A percentile compares a stretch with the other conserved stretches of the same genome.
These are phyloP conservation scores for Ammodytes dubius DNA, from an alignment of 2,113 vertebrate genomes.

Conservation along the genomic window DNA sequence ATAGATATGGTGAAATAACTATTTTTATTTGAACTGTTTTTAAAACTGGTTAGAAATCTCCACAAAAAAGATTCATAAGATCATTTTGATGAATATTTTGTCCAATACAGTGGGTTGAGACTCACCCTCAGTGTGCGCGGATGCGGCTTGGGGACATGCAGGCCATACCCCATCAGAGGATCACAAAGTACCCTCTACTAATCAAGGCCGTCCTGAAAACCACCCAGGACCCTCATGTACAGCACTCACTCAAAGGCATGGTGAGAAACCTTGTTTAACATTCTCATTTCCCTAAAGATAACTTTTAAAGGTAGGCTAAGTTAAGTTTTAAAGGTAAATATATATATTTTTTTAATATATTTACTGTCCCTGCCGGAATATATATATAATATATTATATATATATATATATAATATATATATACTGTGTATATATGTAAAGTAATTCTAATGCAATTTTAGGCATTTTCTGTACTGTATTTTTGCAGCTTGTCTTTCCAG, in stretches of 20 bases:
- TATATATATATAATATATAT: too few species aligned
- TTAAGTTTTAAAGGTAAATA: too few species aligned
- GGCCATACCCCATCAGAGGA: constrained; percentile 86
- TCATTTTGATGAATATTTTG: not conserved
- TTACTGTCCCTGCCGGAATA: too few species aligned
- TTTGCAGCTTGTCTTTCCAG: not conserved
- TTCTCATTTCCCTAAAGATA: too few species aligned
- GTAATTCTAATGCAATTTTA: too few species aligned
- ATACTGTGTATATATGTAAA: too few species aligned
- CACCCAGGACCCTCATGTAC: constrained; percentile 70
- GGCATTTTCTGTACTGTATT: not conserved
- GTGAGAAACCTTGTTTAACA: constrained; percentile 61
- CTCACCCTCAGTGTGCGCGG: constrained; percentile 78
- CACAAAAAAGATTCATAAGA: too few species aligned
- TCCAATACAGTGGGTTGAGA: constrained; percentile 84
- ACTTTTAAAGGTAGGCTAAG: too few species aligned
- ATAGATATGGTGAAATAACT: not conserved
- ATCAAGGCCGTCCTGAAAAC: constrained; percentile 81
- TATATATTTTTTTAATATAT: too few species aligned
- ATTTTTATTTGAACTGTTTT: not conserved
- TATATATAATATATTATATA: too few species aligned
- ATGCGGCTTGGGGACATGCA: constrained; percentile 88
- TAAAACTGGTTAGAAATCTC: too few species aligned
- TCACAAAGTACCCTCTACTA: constrained; percentile 87
- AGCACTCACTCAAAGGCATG: constrained; percentile 77